phyloP scores from a whole-genome alignment of 2,888 invertebrate species.

The Odontomyia ornata region DNA sequence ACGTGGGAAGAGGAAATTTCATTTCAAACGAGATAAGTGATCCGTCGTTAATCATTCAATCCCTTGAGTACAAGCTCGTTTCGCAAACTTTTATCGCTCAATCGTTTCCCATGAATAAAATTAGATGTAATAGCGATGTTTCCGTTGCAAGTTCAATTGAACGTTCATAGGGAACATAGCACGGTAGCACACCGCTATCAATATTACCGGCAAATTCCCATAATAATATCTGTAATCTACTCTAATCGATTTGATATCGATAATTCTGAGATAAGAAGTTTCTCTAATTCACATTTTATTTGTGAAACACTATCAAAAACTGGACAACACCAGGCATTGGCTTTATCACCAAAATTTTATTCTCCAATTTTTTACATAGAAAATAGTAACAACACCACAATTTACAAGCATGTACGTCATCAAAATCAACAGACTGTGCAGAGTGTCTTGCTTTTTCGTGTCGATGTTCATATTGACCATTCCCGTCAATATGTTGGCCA shows the following conservation, averaged over 20 bases:
- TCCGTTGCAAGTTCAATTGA: not conserved
- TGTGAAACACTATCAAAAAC: too few species aligned
- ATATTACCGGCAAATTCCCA: not conserved
- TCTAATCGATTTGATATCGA: not conserved
- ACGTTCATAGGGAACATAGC: not conserved
- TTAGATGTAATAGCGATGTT: not conserved
- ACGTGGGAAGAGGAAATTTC: not conserved
- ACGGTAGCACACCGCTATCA: not conserved
- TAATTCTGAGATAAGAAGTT: too few species aligned
- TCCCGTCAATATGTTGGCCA: conserved; percentile 87
- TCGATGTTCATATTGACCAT: conserved; percentile 76
- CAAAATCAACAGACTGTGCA: conserved; percentile 67
- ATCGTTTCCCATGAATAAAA: not conserved
- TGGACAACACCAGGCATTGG: too few species aligned
- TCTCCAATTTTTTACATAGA: conserved; percentile 63
- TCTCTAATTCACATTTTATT: too few species aligned
- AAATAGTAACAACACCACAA: conserved; percentile 56
- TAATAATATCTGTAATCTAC: not conserved
- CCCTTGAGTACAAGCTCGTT: not conserved
- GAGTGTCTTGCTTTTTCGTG: conserved; percentile 67
- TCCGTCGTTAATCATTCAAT: not conserved
- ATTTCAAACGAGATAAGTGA: not conserved
- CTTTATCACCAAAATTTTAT: conserved; percentile 62
- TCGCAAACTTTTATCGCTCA: not conserved
- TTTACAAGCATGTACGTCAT: conserved; percentile 68